These are phyloP conservation scores for Pogonognathellus flavescens DNA, from an alignment of 1,140 invertebrate genomes.

Conservation along the genomic window DNA sequence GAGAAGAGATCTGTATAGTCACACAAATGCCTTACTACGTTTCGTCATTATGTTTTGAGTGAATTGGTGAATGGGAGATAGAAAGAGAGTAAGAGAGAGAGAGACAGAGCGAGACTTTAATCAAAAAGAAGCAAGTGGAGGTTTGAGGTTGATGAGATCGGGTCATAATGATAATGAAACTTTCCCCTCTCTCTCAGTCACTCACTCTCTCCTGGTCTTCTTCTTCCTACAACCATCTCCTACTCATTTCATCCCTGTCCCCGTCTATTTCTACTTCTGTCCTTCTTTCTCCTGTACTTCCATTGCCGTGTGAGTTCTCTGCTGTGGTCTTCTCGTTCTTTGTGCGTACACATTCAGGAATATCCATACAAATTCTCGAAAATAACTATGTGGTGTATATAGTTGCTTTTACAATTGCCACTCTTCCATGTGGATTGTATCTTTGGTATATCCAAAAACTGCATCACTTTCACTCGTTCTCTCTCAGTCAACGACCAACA, in stretches of 20 bases:
- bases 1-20: not conserved
- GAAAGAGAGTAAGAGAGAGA: constrained; percentile 7
- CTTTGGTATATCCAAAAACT: too few relatives aligned
- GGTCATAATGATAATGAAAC: constrained; percentile 64
- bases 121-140: constrained; percentile 56
- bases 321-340: too few relatives aligned
- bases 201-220: not conserved
- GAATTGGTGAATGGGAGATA: not conserved
- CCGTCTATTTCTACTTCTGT: too few relatives aligned
- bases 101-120: constrained; percentile 25
- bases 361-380: too few relatives aligned
- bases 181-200: constrained; percentile 45
- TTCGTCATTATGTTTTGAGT: not conserved
- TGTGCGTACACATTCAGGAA: too few relatives aligned
- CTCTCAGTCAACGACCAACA: not conserved
- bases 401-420: too few relatives aligned
- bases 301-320: too few relatives aligned
- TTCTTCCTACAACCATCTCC: not conserved
- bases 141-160: constrained; percentile 51
- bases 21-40: too few relatives aligned
- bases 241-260: not conserved
- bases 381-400: too few relatives aligned
- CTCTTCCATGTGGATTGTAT: too few relatives aligned
- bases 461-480: too few relatives aligned
- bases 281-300: too few relatives aligned